Conservation (phyloP, 1,140 invertebrate genomes). For the Akabosia matsudoensis region DNA sequence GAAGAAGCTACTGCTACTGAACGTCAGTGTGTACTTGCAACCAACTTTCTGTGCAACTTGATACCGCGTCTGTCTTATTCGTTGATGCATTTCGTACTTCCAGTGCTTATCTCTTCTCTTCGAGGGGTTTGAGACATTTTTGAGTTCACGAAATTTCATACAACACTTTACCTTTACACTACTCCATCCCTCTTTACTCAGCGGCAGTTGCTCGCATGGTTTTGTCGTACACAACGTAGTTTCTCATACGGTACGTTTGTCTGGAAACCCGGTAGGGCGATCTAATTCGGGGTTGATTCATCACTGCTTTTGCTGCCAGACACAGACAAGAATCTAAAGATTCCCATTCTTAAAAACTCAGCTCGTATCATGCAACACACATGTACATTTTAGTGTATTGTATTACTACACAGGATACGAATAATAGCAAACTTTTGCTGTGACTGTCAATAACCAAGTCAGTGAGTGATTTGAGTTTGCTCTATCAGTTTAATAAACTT, state of each 20-base stretch:
- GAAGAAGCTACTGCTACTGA: neutral
- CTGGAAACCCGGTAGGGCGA: neutral
- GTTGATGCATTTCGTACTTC: neutral
- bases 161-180: neutral
- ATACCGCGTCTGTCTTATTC: neutral
- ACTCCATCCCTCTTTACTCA: neutral
- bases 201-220: neutral
- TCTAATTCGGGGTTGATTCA: constrained; percentile 1
- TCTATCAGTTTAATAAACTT: too few relatives aligned
- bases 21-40: neutral
- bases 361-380: too few relatives aligned
- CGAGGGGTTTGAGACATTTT: neutral
- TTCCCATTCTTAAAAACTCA: too few relatives aligned
- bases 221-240: neutral
- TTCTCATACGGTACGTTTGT: neutral
- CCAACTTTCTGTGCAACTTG: neutral
- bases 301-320: too few relatives aligned
- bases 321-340: too few relatives aligned
- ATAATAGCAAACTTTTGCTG: too few relatives aligned
- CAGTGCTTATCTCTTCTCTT: neutral
- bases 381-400: too few relatives aligned
- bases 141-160: neutral
- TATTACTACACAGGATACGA: too few relatives aligned
- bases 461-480: neutral
- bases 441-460: neutral